Base-by-base conservation (phyloP, 1,140 invertebrate species). In the Lordiphosa mommai region DNA sequence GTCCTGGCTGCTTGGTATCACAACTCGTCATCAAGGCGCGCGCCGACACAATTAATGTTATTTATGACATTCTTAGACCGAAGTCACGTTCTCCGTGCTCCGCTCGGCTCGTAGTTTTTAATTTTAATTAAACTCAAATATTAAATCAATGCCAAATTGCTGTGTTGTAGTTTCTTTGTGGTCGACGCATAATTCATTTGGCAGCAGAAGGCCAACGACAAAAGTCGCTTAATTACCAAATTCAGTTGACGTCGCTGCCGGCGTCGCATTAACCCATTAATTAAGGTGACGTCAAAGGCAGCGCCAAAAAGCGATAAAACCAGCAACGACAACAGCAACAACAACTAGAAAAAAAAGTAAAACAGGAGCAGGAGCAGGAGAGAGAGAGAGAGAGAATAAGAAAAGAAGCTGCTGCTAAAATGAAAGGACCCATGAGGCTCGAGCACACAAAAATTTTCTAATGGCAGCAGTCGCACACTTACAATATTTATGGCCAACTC, bases 211-310 rank as follows among this genome's bases (percentile, higher is more conserved):
- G 61, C 60, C 76, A 66, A 72, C 76, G 74, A 74, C 74, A 80
- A 82, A 50, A 85, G 77, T 82, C 77, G 77, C 79, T 82, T 84
- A 82, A 82, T 82, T 82, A 82, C 76, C 76, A 72, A 60, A 70
- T 53, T 56, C 66, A 66, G 76, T 59, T 50, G 40, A 16, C 52
- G 52, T 52, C 64, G 64, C 74, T 66, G 74, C 50, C 65, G 47
- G 55, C 74, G 67, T 80, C 72, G 76, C 72, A 82, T 82, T 82
- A 82, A 82, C 77, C 77, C 77, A 82, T 82, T 82, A 82, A 82
- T 82, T 82, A 85, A 85, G 76, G 76, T 84, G 76, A 84, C 76
- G 77, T 82, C 77, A 82, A 82, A 76, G 72, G 53, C 77, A 82
- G 65, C 50, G 49, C 46, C 67, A 69, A 61, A 47, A 61, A 67